Evolutionary conservation across 2,888 invertebrate species (phyloP).

Genomic region (Drosophila greeni): DNA sequence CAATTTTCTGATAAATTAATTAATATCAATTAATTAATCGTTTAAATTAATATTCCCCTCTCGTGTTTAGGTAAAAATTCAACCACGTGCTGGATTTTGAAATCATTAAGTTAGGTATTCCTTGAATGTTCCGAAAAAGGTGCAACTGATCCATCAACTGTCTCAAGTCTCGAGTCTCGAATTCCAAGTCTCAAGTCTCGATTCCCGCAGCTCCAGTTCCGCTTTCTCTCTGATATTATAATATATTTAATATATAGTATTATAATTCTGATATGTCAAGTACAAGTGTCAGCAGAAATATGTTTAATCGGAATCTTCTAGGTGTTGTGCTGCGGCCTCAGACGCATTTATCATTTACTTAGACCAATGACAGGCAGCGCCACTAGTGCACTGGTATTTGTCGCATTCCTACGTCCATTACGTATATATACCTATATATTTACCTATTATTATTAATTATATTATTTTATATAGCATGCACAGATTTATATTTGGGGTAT

Average conservation of each 20-base stretch:
- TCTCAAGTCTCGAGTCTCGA: neutral
- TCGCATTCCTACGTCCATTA: neutral
- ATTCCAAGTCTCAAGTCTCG: neutral
- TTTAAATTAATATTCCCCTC: neutral
- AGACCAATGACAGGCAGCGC: conserved; percentile 12
- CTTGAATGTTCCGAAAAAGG: conserved; percentile 3
- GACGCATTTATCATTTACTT: conserved; percentile 17
- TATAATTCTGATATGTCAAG: neutral
- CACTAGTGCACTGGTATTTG: conserved; percentile 1
- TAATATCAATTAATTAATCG: neutral
- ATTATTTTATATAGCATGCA: neutral
- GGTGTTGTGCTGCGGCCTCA: conserved; percentile 5
- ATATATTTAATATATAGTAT: neutral
- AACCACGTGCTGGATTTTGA: conserved; percentile 23
- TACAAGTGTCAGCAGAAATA: conserved; percentile 5
- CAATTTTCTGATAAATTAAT: neutral
- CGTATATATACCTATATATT: neutral
- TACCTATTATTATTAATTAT: conserved; percentile 3
- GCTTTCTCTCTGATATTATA: neutral
- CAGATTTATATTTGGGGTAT: conserved; percentile 9
- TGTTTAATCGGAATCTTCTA: conserved; percentile 18
- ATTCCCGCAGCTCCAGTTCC: conserved; percentile 8
- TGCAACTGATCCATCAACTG: conserved; percentile 10
- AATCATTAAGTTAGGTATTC: conserved; percentile 10
- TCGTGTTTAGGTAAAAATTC: neutral